Evolutionary conservation across 2,797 vertebrate species (phyloP).

Genomic region (Pempheris klunzingeri): DNA sequence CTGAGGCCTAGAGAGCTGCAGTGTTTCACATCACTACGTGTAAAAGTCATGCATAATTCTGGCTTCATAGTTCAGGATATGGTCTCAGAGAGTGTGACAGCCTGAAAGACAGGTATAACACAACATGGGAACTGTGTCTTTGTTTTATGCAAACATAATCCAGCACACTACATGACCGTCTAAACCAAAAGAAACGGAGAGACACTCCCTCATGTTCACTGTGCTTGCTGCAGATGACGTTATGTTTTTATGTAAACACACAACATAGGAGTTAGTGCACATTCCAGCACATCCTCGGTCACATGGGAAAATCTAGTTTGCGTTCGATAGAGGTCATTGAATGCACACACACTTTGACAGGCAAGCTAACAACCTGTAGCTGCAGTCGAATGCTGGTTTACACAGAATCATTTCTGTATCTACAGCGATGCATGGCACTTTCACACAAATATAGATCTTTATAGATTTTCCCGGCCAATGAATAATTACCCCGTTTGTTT

Average conservation of each 20-base stretch:
- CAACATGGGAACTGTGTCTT: conserved; percentile 45
- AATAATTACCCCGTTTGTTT: conserved; percentile 44
- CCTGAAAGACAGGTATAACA: conserved; percentile 40
- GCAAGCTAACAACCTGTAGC: conserved; percentile 16
- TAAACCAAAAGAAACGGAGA: conserved; percentile 17
- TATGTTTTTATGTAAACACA: conserved; percentile 76
- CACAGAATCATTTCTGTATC: conserved; percentile 30
- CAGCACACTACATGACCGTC: conserved; percentile 19
- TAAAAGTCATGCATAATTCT: conserved; percentile 66
- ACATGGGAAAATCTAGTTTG: conserved; percentile 62
- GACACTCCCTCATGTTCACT: conserved; percentile 28
- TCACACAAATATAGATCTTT: conserved; percentile 38
- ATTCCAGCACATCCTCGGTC: conserved; percentile 52
- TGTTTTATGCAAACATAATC: conserved; percentile 73
- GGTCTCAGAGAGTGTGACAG: conserved; percentile 17
- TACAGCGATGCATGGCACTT: conserved; percentile 38
- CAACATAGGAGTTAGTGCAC: conserved; percentile 22
- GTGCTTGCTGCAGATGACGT: conserved; percentile 37
- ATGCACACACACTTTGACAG: conserved; percentile 23
- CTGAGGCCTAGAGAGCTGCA: conserved; percentile 37
- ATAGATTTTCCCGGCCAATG: conserved; percentile 43
- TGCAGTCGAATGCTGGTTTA: background rate
- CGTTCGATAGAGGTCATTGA: conserved; percentile 32
- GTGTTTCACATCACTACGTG: conserved; percentile 41
- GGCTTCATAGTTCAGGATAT: conserved; percentile 10